Percentiles rank a stretch among this genome's conserved stretches.
Evolutionary conservation across 2,888 invertebrate species (phyloP).

Genomic region (Synergus umbraculus): DNA sequence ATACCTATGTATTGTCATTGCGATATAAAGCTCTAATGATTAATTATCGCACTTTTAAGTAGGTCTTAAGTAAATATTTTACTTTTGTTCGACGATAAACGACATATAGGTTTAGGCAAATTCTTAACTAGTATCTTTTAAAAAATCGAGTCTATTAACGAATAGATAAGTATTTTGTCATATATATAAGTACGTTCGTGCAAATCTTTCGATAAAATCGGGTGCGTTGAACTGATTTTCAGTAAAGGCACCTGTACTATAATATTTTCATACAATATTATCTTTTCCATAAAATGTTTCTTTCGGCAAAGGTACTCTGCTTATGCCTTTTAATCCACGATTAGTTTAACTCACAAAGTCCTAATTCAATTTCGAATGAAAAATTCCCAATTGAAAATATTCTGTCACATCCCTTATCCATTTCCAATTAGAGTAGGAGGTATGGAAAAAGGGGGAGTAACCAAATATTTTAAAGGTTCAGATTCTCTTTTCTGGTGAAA

Average conservation of each 20-base stretch:
- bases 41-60: conserved; percentile 6
- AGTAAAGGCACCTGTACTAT: conserved; percentile 23
- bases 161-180: background rate
- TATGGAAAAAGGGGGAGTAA: no score
- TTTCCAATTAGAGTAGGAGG: no score
- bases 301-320: background rate
- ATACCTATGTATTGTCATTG: conserved; percentile 58
- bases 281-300: background rate
- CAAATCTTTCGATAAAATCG: background rate
- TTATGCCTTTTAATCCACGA: background rate
- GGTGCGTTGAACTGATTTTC: background rate
- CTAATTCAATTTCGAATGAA: background rate
- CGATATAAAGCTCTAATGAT: conserved; percentile 57
- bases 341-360: background rate
- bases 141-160: background rate
- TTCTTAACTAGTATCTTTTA: background rate
- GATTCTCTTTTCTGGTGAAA: background rate
- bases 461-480: no score
- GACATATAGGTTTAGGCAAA: background rate
- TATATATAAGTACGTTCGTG: conserved; percentile 9
- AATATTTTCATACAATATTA: background rate
- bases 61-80: conserved; percentile 6
- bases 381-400: background rate
- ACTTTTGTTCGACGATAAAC: background rate
- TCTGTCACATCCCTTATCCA: no score